Percentiles rank a stretch among this genome's conserved stretches.
Evolutionary conservation across 1,140 invertebrate genomes (phyloP).

Genomic region (Adelges cooleyi): DNA sequence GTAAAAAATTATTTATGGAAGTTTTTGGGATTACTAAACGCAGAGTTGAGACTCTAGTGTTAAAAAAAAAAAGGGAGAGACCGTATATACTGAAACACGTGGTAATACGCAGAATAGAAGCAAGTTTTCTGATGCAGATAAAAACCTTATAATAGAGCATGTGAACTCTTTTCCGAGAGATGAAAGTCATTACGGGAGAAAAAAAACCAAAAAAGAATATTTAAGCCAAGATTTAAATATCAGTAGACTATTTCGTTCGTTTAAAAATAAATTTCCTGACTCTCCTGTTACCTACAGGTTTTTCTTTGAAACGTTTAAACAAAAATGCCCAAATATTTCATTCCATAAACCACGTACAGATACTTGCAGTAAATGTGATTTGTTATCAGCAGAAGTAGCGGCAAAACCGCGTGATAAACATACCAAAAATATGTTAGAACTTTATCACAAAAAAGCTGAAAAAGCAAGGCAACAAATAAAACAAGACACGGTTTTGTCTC

Average conservation of each 20-base stretch:
- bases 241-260: background rate
- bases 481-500: slow-evolving; percentile 1
- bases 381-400: slow-evolving; percentile 8
- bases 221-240: slow-evolving; percentile 8
- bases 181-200: slow-evolving; percentile 6
- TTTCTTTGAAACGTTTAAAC: slow-evolving; percentile 42
- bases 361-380: slow-evolving; percentile 11
- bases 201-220: background rate
- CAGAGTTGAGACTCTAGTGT: background rate
- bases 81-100: background rate
- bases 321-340: background rate
- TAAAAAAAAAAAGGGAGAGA: background rate
- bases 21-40: background rate
- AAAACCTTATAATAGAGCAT: slow-evolving; percentile 1
- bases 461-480: slow-evolving; percentile 8
- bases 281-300: background rate
- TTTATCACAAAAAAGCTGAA: slow-evolving; percentile 12
- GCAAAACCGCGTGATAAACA: slow-evolving; percentile 10
- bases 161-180: background rate
- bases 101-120: background rate
- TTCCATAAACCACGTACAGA: slow-evolving; percentile 8
- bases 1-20: background rate
- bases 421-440: slow-evolving; percentile 11
- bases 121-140: slow-evolving; percentile 4
- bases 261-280: slow-evolving; percentile 9